A percentile compares a stretch with the other conserved stretches of the same genome.
Evolutionary conservation across 1,140 invertebrate genomes (phyloP).

Genomic region (Yoshiicerus persimilis): DNA sequence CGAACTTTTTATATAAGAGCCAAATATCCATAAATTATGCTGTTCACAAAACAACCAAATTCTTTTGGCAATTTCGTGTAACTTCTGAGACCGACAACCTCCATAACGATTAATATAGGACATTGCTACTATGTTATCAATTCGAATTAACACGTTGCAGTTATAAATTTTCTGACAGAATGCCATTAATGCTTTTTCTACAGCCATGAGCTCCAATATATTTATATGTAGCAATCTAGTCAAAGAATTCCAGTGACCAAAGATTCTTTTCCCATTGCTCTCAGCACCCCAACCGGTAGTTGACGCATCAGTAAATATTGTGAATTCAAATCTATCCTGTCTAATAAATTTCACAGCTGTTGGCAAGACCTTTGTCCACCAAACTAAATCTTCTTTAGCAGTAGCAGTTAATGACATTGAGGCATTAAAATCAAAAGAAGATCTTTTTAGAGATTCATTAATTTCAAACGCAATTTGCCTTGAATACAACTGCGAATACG

Average conservation of each 20-base stretch:
- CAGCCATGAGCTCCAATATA: neutral
- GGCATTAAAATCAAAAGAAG: neutral
- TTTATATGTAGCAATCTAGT: neutral
- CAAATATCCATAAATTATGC: neutral
- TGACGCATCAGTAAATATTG: conserved; percentile 7
- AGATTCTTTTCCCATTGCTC: neutral
- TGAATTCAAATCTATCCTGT: neutral
- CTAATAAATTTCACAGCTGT: neutral
- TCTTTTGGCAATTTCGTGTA: neutral
- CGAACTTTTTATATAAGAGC: neutral
- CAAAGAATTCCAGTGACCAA: neutral
- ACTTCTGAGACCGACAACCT: neutral
- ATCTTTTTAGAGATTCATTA: neutral
- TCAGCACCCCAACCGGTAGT: neutral
- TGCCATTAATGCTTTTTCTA: neutral
- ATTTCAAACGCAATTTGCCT: conserved; percentile 17
- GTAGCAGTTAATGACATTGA: neutral
- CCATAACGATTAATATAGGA: conserved; percentile 30
- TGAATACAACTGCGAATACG: conserved; percentile 30
- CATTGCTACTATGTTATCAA: conserved; percentile 22
- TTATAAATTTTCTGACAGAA: neutral
- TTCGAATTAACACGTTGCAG: neutral
- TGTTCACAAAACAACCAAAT: neutral
- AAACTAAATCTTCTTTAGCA: neutral
- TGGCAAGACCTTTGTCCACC: neutral